Evolutionary conservation across 2,113 vertebrate species (phyloP).

Genomic region (Gymnogyps californianus): DNA sequence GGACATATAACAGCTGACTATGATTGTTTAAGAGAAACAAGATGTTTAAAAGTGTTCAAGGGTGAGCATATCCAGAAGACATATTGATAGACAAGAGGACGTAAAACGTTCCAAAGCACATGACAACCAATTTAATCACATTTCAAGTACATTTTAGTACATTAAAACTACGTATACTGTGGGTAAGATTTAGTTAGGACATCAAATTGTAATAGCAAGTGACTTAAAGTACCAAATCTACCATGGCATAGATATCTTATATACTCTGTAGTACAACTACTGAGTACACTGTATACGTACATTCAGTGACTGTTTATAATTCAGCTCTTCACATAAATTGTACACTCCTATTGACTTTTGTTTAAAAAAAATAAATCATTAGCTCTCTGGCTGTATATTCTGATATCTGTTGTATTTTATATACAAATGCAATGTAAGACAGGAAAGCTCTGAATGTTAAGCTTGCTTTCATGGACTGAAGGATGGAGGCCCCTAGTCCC

Average conservation of each 20-base stretch:
- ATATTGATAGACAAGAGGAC: not conserved
- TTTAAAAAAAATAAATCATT: not conserved
- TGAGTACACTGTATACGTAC: not conserved
- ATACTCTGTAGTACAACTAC: not conserved
- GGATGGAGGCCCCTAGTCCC: not conserved
- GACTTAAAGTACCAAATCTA: not conserved
- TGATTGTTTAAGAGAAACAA: slow-evolving; percentile 23
- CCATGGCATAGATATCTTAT: fast-evolving
- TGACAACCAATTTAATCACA: not conserved
- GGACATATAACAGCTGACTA: not conserved
- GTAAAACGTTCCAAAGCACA: not conserved
- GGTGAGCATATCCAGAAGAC: slow-evolving; percentile 16
- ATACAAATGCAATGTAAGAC: fast-evolving
- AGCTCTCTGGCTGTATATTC: not conserved
- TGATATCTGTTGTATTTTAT: not conserved
- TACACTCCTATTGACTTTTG: not conserved
- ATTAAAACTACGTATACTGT: not conserved
- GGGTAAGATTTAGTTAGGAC: not conserved
- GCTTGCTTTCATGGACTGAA: not conserved
- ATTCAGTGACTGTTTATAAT: not conserved
- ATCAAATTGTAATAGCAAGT: not conserved
- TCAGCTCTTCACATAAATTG: not conserved
- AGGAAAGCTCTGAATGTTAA: not conserved
- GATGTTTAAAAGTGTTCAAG: not conserved
- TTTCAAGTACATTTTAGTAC: not conserved